Evolutionary conservation across 2,888 invertebrate species (phyloP), one percentile per base, ranked within the genome.

Genomic region (Idaea aversata): DNA sequence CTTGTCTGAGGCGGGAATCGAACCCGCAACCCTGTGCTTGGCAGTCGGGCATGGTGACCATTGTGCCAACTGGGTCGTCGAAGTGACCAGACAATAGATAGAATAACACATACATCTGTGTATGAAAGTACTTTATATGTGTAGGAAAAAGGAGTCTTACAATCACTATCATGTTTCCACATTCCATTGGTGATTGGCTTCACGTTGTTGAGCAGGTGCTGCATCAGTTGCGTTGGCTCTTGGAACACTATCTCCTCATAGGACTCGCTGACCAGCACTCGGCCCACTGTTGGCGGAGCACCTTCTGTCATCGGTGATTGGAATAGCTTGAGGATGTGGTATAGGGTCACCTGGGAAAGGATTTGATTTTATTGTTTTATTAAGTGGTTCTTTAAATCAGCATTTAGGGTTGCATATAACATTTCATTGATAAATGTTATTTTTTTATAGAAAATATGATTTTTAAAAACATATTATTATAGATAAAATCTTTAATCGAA

Each of bases 241-340:
- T 97, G 97, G 81, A 98, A 98, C 0, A 99, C 97, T 64, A 99
- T 97, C 93, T 99, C 99, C 84, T 99, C 99, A 80, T 99, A 99
- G 69, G 96, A 97, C 88, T 99, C 99, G 0, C 98, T 97, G 10
- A 98, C 97, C 0, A 99, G 90, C 35, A 95, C 95, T 36, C 95
- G 93, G 6, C 94, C 93, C 0, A 91, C 83, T 0, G 79, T 75
- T 0, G 88, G 90, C 0, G 88, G 88, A 15, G 85, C 88, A 0
- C 93, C 91, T 47, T 93, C 93, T 0, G 88, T 87, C 0, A 94
- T 93, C 0, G 95, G 95, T 4, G 97, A 97, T 90, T 98, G 98
- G 87, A 99, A 99, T 10, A 99, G 89, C 91, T 99, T 99, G 62
- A 99, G 91, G 63, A 98, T 96, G 84, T 99, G 99, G 87, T 98